Conservation (phyloP, 2,888 invertebrate species). For the Halocaridina rubra region DNA sequence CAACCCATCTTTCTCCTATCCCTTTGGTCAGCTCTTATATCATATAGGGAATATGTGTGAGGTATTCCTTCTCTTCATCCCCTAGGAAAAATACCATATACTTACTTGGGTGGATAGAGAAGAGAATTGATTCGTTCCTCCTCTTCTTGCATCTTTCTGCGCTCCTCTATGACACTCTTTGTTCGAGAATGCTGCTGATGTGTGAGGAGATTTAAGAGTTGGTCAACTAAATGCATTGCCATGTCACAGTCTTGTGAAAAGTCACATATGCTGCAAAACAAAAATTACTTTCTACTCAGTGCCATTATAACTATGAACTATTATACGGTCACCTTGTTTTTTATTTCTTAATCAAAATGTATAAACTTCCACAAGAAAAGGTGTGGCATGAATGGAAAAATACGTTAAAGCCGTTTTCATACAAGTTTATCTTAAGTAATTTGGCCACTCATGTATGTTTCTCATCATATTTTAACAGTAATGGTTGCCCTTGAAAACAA, state of each 20-base stretch:
- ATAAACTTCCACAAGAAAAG: too few relatives aligned
- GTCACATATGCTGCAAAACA: slow-evolving; percentile 74
- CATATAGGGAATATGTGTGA: neutral
- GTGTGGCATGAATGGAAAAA: too few relatives aligned
- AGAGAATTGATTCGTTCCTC: slow-evolving; percentile 64
- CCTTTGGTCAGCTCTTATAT: neutral
- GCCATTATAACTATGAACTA: neutral
- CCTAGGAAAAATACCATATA: neutral
- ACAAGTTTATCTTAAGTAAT: too few relatives aligned
- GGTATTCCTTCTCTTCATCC: too few relatives aligned
- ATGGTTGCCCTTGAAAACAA: too few relatives aligned
- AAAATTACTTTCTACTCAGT: neutral
- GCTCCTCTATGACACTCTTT: slow-evolving; percentile 78
- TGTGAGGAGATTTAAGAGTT: slow-evolving; percentile 83
- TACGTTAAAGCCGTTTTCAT: too few relatives aligned
- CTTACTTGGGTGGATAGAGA: slow-evolving; percentile 39
- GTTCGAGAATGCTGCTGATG: slow-evolving; percentile 85
- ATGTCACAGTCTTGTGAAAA: slow-evolving; percentile 86
- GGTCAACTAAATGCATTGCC: slow-evolving; percentile 81
- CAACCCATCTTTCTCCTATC: neutral
- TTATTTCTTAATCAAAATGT: too few relatives aligned
- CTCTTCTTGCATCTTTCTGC: slow-evolving; percentile 71
- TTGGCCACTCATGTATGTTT: too few relatives aligned
- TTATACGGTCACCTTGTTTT: too few relatives aligned
- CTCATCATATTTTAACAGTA: too few relatives aligned